Evolutionary conservation across 2,888 invertebrate species (phyloP), one percentile per base, ranked within the genome.

Genomic region (Thera britannica): DNA sequence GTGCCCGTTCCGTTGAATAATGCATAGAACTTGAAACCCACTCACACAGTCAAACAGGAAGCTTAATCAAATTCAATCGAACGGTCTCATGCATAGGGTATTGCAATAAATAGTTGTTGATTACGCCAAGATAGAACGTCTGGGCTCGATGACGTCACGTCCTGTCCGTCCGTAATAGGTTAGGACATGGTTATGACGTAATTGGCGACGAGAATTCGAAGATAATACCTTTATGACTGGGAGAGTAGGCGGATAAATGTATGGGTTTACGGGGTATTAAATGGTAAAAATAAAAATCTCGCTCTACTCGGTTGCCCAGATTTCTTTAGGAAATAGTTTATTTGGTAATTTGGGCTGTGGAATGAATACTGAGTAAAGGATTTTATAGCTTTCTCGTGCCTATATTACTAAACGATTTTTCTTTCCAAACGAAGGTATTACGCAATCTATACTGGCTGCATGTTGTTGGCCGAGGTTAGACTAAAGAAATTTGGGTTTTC

Each of bases 81-180:
- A 49, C 67, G 62, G 75, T 71, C 76, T 76, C 70, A 71, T 65
- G 63, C 61, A 71, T 62, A 66, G 69, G 69, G 62, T 78, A 78
- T 79, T 77, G 79, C 76, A 79, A 77, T 82, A 78, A 81, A 75
- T 75, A 74, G 72, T 76, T 78, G 83, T 80, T 81, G 79, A 81
- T 80, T 80, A 79, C 79, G 73, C 74, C 73, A 76, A 78, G 80
- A 80, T 80, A 75, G 72, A 72, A 68, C 74, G 79, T 76, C 77
- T 79, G 73, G 68, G 70, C 68, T 75, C 52, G 62, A 73, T 81
- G 76, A 80, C 76, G 79, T 83, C 81, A 83, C 73, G 75, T 79
- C 79, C 81, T 78, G 78, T 62, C 65, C 63, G 64, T 67, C 60
- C 51, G 56, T 62, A 62, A 58, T 62, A 62, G 56, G 54, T 58